These are phyloP conservation scores for Podarcis muralis DNA, from an alignment of 2,113 vertebrate genomes.

Conservation along the genomic window DNA sequence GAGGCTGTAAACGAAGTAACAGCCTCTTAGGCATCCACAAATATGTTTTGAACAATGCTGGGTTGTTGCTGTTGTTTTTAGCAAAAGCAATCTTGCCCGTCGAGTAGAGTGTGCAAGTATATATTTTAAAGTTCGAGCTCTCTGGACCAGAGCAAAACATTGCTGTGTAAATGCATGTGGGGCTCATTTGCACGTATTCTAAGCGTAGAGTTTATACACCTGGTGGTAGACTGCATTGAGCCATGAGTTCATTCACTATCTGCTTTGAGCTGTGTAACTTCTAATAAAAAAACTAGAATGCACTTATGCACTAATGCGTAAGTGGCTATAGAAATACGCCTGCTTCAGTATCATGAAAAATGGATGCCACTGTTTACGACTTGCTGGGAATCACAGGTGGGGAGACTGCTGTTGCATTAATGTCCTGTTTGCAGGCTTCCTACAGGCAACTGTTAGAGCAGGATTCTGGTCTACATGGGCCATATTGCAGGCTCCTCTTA, in stretches of 20 bases:
- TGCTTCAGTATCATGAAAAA: background rate
- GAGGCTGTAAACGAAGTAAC: background rate
- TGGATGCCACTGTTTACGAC: too few relatives aligned
- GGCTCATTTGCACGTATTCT: background rate
- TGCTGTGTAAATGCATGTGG: background rate
- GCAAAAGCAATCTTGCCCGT: background rate
- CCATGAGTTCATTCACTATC: background rate
- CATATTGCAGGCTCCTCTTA: too few relatives aligned
- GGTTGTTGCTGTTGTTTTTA: background rate
- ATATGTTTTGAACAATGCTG: constrained; percentile 2
- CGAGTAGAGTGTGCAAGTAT: background rate
- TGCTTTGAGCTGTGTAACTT: background rate
- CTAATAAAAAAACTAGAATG: background rate
- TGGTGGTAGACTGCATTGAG: too few relatives aligned
- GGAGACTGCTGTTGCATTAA: too few relatives aligned
- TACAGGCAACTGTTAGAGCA: too few relatives aligned
- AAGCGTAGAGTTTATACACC: background rate
- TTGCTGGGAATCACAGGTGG: too few relatives aligned
- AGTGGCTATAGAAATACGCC: background rate
- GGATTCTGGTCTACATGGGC: too few relatives aligned
- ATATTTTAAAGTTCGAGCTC: background rate
- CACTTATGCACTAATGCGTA: background rate
- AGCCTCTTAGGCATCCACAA: background rate
- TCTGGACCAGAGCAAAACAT: constrained; percentile 1
- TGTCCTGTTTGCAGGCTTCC: too few relatives aligned